phyloP scores from a whole-genome alignment of 2,797 vertebrate species.

The Phalanger gymnotis region DNA sequence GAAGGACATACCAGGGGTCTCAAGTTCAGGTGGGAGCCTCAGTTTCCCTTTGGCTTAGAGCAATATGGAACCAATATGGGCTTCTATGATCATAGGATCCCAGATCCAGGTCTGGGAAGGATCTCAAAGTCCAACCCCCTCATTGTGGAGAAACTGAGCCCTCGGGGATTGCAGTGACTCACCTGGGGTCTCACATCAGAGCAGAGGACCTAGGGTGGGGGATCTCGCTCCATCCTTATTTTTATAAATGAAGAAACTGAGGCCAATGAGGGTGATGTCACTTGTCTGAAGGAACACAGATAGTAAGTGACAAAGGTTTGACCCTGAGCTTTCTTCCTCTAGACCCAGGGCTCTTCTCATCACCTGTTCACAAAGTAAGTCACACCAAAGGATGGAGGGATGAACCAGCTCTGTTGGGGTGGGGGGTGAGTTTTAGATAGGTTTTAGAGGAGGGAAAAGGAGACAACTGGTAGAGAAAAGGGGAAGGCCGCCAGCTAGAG shows the following conservation, averaged over 20 bases:
- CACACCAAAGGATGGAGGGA: neutral
- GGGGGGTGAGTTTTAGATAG: slow-evolving; percentile 1
- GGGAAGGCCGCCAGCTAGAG: neutral
- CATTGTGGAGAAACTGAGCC: neutral
- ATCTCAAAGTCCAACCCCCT: neutral
- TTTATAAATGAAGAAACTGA: neutral
- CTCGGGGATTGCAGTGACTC: neutral
- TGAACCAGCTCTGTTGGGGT: neutral
- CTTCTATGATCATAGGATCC: neutral
- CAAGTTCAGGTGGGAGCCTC: neutral
- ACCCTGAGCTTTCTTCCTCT: neutral
- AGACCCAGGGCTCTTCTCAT: neutral
- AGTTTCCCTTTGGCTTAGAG: slow-evolving; percentile 14
- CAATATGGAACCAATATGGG: too few species aligned
- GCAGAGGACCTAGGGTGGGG: neutral
- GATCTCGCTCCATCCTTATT: neutral
- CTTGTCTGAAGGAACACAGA: neutral
- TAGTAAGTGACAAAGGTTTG: neutral
- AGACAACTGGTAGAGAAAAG: slow-evolving; percentile 8
- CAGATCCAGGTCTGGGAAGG: neutral
- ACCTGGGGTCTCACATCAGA: neutral
- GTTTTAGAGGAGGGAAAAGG: neutral
- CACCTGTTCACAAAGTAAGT: neutral
- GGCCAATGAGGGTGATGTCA: neutral
- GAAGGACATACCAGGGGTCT: slow-evolving; percentile 17